Percentiles rank a stretch among this genome's conserved stretches.
Evolutionary conservation across 2,888 invertebrate species (phyloP).

Genomic region (Acleris laterana): DNA sequence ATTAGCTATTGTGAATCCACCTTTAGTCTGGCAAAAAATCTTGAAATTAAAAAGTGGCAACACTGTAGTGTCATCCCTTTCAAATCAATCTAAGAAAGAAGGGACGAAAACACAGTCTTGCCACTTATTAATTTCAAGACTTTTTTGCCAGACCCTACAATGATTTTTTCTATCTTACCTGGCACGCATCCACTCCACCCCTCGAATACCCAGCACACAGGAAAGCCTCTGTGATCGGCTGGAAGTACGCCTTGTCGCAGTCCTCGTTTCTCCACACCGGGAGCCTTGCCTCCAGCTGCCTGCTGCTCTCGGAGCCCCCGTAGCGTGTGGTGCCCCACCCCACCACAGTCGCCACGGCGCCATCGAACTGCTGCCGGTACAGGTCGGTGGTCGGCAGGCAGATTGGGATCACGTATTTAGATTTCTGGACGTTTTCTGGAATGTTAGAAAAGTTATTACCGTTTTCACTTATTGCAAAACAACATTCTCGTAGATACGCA

Average conservation of each 20-base stretch:
- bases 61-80: no score
- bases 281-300: slow-evolving; percentile 92
- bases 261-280: slow-evolving; percentile 96
- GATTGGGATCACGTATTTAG: slow-evolving; percentile 94
- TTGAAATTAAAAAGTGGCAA: no score
- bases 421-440: slow-evolving; percentile 89
- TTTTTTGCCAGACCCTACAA: no score
- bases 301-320: slow-evolving; percentile 94
- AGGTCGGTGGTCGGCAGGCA: slow-evolving; percentile 89
- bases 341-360: slow-evolving; percentile 93
- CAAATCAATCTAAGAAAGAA: no score
- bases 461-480: no score
- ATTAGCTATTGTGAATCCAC: no score
- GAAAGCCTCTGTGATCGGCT: slow-evolving; percentile 95
- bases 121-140: no score
- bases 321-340: slow-evolving; percentile 97
- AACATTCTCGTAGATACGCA: no score
- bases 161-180: slow-evolving; percentile 76
- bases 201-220: slow-evolving; percentile 95
- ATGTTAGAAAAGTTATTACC: slow-evolving; percentile 24
- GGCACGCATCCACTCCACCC: slow-evolving; percentile 97
- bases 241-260: slow-evolving; percentile 95
- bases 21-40: no score
- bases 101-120: no score
- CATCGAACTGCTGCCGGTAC: slow-evolving; percentile 85